These are phyloP conservation scores for Patiria pectinifera DNA, from an alignment of 53 echinoderm and acorn worm species.

Conservation along the genomic window DNA sequence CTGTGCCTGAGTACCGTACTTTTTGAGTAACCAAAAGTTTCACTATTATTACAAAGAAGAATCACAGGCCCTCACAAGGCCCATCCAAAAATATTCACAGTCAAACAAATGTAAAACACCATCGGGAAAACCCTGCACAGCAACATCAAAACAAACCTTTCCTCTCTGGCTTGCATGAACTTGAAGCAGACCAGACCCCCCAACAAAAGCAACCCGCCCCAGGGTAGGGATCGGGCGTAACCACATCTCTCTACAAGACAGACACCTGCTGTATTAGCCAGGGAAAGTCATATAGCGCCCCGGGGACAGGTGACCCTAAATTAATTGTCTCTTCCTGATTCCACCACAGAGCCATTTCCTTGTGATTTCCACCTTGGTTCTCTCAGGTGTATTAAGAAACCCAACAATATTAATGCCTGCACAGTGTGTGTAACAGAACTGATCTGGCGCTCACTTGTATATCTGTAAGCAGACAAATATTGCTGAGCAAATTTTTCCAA, in stretches of 20 bases:
- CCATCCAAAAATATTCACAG: too few species aligned
- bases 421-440: background rate
- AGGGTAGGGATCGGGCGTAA: conserved; percentile 27
- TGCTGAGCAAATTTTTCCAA: too few species aligned
- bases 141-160: background rate
- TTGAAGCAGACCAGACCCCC: background rate
- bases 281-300: conserved; percentile 46
- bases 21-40: too few species aligned
- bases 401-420: background rate
- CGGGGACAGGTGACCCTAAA: conserved; percentile 39
- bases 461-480: too few species aligned
- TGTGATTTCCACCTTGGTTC: conserved; percentile 21
- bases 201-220: background rate
- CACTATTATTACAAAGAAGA: too few species aligned
- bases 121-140: background rate
- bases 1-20: too few species aligned
- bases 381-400: conserved; percentile 23
- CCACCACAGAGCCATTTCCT: background rate
- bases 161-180: background rate
- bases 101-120: background rate
- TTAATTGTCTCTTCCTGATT: conserved; percentile 52
- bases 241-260: conserved; percentile 3
- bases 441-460: too few species aligned
- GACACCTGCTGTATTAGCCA: conserved; percentile 40
- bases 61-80: too few species aligned